phyloP scores from a whole-genome alignment of 2,797 vertebrate genomes.

The Sebastolobus alascanus region DNA sequence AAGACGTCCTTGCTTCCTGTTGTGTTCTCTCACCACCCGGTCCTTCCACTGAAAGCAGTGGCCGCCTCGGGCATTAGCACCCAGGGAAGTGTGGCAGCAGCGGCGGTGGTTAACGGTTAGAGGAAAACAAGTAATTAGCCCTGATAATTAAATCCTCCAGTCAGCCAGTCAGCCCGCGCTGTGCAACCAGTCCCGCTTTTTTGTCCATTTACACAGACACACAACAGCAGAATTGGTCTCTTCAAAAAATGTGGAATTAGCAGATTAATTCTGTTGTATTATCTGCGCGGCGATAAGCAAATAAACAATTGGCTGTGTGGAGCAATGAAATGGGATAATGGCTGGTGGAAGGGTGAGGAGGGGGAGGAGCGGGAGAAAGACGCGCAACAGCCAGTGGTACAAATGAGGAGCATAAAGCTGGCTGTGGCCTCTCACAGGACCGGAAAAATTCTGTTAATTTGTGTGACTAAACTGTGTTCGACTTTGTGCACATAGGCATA shows the following conservation, averaged over 20 bases:
- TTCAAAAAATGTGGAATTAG: slow-evolving; percentile 66
- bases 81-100: slow-evolving; percentile 42
- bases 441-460: slow-evolving; percentile 26
- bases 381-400: slow-evolving; percentile 31
- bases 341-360: slow-evolving; percentile 27
- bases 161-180: slow-evolving; percentile 43
- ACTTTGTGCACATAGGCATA: not conserved
- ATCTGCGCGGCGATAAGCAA: slow-evolving; percentile 73
- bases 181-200: slow-evolving; percentile 37
- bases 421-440: slow-evolving; percentile 15
- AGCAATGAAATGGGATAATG: slow-evolving; percentile 62
- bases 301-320: slow-evolving; percentile 67
- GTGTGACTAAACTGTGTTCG: slow-evolving; percentile 17
- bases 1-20: slow-evolving; percentile 30
- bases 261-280: slow-evolving; percentile 76
- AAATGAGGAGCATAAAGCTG: slow-evolving; percentile 50
- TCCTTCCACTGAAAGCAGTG: slow-evolving; percentile 15
- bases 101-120: slow-evolving; percentile 64
- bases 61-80: slow-evolving; percentile 47
- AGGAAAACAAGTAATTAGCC: slow-evolving; percentile 79
- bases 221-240: slow-evolving; percentile 55
- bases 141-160: slow-evolving; percentile 79
- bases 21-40: slow-evolving; percentile 11
- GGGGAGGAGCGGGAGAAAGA: slow-evolving; percentile 29
- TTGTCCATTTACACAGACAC: slow-evolving; percentile 58